Conservation (phyloP, 2,888 invertebrate genomes). For the Chironomus tentans region DNA sequence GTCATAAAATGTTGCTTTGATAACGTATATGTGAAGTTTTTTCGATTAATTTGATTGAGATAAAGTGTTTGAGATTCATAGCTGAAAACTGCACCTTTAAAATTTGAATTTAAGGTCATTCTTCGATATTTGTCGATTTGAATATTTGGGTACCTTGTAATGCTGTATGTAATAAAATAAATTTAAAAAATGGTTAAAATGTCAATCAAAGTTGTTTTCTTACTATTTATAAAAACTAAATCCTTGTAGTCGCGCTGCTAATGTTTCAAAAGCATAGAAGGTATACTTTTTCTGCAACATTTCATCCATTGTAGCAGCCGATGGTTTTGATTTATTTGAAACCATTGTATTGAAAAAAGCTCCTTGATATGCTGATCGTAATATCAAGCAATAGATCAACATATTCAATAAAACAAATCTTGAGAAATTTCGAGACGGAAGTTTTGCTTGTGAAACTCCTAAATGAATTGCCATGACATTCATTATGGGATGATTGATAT, state of each 20-base stretch:
- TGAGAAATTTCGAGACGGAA: conserved; percentile 9
- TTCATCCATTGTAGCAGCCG: background rate
- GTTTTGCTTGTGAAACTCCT: background rate
- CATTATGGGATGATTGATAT: background rate
- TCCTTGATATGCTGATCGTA: conserved; percentile 16
- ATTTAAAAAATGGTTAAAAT: no score
- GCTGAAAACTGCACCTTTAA: conserved; percentile 4
- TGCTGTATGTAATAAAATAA: background rate
- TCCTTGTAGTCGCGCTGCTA: background rate
- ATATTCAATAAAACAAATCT: background rate
- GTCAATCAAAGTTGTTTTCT: background rate
- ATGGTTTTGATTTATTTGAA: background rate
- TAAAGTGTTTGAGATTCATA: background rate
- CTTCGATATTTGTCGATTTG: background rate
- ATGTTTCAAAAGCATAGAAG: background rate
- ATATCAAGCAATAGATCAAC: background rate
- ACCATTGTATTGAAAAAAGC: background rate
- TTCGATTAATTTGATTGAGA: background rate
- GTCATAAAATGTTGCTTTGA: conserved; percentile 1
- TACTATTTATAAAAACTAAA: background rate
- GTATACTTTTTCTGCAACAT: background rate
- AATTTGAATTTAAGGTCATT: background rate
- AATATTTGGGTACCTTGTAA: background rate
- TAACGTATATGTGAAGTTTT: background rate
- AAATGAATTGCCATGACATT: background rate